Evolutionary conservation across 2,888 invertebrate species (phyloP).

Genomic region (Pantelozetes paolii): DNA sequence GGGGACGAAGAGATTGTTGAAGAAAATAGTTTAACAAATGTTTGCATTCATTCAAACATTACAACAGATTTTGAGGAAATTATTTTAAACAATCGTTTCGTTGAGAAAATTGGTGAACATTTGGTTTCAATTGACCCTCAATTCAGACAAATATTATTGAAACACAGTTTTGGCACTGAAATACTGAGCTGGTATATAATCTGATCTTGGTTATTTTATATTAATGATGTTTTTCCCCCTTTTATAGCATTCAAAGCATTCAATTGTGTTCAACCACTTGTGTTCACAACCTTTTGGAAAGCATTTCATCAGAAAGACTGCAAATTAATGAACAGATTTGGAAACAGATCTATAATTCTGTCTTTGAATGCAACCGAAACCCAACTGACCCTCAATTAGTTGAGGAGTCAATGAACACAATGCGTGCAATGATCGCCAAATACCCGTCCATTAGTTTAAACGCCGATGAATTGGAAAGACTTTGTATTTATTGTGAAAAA

Average conservation of each 20-base stretch:
- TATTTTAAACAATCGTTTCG: background rate
- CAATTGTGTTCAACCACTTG: conserved; percentile 30
- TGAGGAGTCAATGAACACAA: background rate
- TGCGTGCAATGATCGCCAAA: background rate
- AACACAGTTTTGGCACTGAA: background rate
- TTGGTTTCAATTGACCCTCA: background rate
- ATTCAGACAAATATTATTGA: background rate
- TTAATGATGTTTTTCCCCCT: background rate
- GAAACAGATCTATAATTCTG: background rate
- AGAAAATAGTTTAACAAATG: background rate
- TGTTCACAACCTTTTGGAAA: conserved; percentile 34
- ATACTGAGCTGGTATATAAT: background rate
- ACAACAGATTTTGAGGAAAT: background rate
- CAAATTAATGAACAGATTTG: conserved; percentile 9
- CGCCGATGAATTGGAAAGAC: background rate
- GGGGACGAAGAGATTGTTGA: background rate
- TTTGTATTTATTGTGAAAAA: background rate
- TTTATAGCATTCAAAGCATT: conserved; percentile 15
- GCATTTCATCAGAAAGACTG: background rate
- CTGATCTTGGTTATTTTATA: background rate
- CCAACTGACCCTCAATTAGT: background rate
- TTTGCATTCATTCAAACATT: background rate
- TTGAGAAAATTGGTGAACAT: background rate
- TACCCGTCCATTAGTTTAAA: background rate
- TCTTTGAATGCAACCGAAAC: conserved; percentile 10